Evolutionary conservation across 2,797 vertebrate species (phyloP).

Genomic region (Lutjanus argentimaculatus): DNA sequence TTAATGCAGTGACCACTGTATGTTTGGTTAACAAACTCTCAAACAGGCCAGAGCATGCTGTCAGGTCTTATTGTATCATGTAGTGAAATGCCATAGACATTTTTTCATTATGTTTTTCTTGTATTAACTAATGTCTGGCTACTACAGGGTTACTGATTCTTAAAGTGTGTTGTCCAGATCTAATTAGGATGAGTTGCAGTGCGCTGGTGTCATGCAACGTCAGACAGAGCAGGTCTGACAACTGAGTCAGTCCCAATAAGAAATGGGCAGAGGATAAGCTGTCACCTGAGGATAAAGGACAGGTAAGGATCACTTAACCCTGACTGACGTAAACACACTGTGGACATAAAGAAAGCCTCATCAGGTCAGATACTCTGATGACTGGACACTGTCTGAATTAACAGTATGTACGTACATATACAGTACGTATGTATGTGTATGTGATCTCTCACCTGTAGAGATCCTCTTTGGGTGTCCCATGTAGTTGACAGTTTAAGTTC

Average conservation of each 20-base stretch:
- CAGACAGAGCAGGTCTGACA: constrained; percentile 36
- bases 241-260: constrained; percentile 32
- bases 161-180: background rate
- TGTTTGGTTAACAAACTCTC: background rate
- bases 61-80: background rate
- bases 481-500: background rate
- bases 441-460: background rate
- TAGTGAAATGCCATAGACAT: background rate
- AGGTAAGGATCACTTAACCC: constrained; percentile 44
- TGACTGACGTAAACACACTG: constrained; percentile 42
- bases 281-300: constrained; percentile 62
- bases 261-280: constrained; percentile 34
- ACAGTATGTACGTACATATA: no score
- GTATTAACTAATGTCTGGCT: background rate
- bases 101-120: background rate
- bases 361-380: constrained; percentile 12
- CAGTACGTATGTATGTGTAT: background rate
- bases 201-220: constrained; percentile 38
- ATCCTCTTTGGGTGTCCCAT: no score
- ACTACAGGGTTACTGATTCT: background rate
- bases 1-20: background rate
- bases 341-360: constrained; percentile 16
- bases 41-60: background rate
- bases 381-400: background rate
- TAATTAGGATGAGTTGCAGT: constrained; percentile 50